A percentile compares a stretch with the other conserved stretches of the same genome.
Conservation (phyloP, 2,113 vertebrate species). For the Noctilio leporinus region DNA sequence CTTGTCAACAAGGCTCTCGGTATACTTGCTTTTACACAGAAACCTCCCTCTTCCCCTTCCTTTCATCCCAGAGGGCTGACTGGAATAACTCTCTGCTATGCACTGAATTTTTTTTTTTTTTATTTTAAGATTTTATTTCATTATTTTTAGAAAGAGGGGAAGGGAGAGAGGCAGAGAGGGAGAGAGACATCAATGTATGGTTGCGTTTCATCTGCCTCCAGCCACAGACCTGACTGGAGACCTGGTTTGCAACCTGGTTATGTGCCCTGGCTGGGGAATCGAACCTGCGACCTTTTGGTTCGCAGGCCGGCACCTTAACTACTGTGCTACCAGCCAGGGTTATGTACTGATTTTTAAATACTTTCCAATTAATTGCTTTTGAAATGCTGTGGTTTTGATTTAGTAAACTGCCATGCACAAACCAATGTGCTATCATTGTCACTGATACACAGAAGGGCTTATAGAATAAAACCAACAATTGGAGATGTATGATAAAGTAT, state of each 20-base stretch:
- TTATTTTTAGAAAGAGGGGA: too few species aligned
- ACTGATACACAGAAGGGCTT: not conserved
- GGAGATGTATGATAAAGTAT: not conserved
- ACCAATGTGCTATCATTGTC: not conserved
- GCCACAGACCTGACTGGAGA: too few species aligned
- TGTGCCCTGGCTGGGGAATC: too few species aligned
- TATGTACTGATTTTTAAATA: not conserved
- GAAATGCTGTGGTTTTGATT: not conserved
- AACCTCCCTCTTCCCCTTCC: not conserved
- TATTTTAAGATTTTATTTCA: too few species aligned
- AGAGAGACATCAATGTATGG: too few species aligned
- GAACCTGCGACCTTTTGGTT: too few species aligned
- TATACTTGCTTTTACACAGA: not conserved
- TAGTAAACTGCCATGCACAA: not conserved
- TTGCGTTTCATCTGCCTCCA: too few species aligned
- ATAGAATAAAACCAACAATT: not conserved
- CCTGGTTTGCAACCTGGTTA: too few species aligned
- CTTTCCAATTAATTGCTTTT: conserved; percentile 21
- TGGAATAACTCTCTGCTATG: not conserved
- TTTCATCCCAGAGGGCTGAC: not conserved
- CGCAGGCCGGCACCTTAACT: too few species aligned
- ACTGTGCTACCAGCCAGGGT: too few species aligned
- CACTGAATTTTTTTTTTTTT: not conserved
- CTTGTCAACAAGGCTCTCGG: not conserved
- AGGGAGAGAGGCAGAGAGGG: too few species aligned